Evolutionary conservation across 2,797 vertebrate genomes (phyloP).

Genomic region (Gymnothorax javanicus): DNA sequence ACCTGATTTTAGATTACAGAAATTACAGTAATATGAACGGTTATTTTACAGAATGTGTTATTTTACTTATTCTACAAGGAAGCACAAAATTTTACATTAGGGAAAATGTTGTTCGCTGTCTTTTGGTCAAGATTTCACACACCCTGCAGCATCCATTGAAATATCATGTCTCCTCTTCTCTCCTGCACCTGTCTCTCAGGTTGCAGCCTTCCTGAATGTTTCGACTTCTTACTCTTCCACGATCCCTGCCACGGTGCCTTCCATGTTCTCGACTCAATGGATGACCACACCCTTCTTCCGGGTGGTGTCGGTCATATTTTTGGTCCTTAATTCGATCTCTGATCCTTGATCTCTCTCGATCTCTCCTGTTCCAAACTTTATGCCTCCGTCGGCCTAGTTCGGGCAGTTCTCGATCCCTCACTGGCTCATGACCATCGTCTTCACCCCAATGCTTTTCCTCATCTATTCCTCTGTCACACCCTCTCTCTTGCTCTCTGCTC

Average conservation of each 20-base stretch:
- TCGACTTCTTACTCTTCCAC: background rate
- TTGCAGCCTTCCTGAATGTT: background rate
- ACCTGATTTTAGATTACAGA: background rate
- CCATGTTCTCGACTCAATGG: constrained; percentile 58
- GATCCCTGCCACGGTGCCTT: background rate
- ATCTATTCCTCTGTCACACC: constrained; percentile 56
- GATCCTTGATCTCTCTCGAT: constrained; percentile 57
- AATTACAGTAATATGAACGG: background rate
- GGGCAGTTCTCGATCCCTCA: constrained; percentile 52
- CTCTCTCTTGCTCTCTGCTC: constrained; percentile 59
- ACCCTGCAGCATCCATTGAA: background rate
- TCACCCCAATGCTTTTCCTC: constrained; percentile 53
- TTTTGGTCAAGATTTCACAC: background rate
- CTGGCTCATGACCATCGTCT: constrained; percentile 50
- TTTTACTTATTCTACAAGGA: background rate
- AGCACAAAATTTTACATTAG: background rate
- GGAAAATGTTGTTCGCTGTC: background rate
- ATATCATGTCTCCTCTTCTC: background rate
- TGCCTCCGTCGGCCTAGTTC: constrained; percentile 68
- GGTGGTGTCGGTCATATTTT: constrained; percentile 35
- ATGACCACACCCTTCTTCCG: constrained; percentile 8
- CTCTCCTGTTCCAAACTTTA: constrained; percentile 60
- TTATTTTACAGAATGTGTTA: background rate
- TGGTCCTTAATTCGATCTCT: constrained; percentile 53
- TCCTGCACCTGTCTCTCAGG: background rate